Base-by-base conservation (phyloP, 2,797 vertebrate species). In the Buphagus erythrorhynchus region DNA sequence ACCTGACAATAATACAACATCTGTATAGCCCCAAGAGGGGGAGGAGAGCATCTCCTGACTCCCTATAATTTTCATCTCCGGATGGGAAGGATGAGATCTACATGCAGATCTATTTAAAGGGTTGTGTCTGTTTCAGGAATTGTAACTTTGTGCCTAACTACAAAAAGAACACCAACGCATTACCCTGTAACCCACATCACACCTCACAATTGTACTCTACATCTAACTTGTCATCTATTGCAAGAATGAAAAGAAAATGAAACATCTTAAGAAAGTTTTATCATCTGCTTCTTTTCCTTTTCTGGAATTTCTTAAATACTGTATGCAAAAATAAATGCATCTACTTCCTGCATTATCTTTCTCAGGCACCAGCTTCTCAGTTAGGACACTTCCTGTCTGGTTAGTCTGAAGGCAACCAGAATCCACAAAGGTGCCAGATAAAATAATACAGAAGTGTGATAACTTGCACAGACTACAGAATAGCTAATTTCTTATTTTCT, bases 101-200 rank as follows among this genome's bases (percentile, higher is more conserved):
- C 72, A 68, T 42, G 51, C 31, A 81, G 76, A 69, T 84, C 91
- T 95, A 95, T 95, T 96, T 96, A 95, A 95, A 86, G 82, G 58
- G 55, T 78, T 91, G 58, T 88, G 78, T 79, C 82, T 92, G 49
- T 91, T 92, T 93, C 81, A 68, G 82, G 69, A 86, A 93, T 77
- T 83, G 80, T 78, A 93, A 95, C 91, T 95, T 86, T 86, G 91
- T 88, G 93, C 91, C 84, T 69, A 80, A 68, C 66, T 73, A 94
- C 94, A 95, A 92, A 91, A 82, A 93, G 85, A 96, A 92, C 95
- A 89, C 92, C 92, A 80, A 96, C 87, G 82, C 85, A 40, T 84
- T 83, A 91, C 73, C 82, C 52, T 88, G 76, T 93, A 97, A 93
- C 93, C 87, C 93, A 96, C 91, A 88, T 86, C 82, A 84, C 82